Conservation (phyloP, 2,797 vertebrate genomes). For the Catostomus latipinnis region DNA sequence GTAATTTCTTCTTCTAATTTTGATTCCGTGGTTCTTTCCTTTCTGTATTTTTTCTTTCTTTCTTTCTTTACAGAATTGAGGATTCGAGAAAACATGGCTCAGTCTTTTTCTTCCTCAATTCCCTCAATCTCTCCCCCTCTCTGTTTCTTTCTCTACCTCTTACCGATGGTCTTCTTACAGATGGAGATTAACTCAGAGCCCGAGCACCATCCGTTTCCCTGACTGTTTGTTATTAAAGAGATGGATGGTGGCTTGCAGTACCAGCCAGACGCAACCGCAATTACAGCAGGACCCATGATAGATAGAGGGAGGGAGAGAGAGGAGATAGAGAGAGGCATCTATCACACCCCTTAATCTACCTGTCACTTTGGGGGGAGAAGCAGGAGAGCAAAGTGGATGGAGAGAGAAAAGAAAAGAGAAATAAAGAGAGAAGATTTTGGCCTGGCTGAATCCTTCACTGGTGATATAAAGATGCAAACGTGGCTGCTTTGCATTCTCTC, state of each 20-base stretch:
- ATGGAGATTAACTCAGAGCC: slow-evolving; percentile 83
- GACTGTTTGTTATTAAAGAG: slow-evolving; percentile 89
- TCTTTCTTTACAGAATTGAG: slow-evolving; percentile 13
- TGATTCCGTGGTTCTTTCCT: too few relatives aligned
- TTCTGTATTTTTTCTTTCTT: not conserved
- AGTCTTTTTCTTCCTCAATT: slow-evolving; percentile 39
- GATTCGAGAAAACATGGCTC: slow-evolving; percentile 30
- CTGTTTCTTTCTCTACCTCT: slow-evolving; percentile 39
- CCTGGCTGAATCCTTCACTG: slow-evolving; percentile 42
- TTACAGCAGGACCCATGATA: slow-evolving; percentile 84
- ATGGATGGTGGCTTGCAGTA: slow-evolving; percentile 84
- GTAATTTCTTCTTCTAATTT: too few relatives aligned
- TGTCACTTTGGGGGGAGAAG: slow-evolving; percentile 71
- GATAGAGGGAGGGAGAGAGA: slow-evolving; percentile 75
- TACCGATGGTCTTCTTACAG: slow-evolving; percentile 69
- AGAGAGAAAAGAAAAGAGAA: slow-evolving; percentile 55
- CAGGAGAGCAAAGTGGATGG: slow-evolving; percentile 23
- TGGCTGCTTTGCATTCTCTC: not conserved
- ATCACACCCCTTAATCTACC: slow-evolving; percentile 85
- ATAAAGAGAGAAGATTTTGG: slow-evolving; percentile 42
- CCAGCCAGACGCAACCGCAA: slow-evolving; percentile 82
- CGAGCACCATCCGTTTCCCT: slow-evolving; percentile 82
- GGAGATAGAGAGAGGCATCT: slow-evolving; percentile 80
- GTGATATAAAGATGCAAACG: slow-evolving; percentile 14
- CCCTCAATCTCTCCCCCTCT: slow-evolving; percentile 29